A percentile compares a stretch with the other conserved stretches of the same genome.
These are phyloP conservation scores for Acleris cristana DNA, from an alignment of 2,888 invertebrate species.

Conservation along the genomic window DNA sequence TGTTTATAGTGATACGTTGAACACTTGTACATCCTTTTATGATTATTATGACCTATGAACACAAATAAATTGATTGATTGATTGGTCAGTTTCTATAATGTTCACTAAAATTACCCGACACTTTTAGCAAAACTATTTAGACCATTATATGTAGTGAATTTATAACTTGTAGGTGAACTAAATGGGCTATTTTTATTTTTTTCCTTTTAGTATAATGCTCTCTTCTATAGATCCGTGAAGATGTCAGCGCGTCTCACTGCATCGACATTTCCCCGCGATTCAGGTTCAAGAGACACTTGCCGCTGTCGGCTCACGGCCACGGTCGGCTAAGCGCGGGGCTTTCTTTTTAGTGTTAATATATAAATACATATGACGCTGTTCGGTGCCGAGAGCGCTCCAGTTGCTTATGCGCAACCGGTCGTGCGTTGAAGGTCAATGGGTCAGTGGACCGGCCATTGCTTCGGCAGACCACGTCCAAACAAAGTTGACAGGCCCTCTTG, in stretches of 20 bases:
- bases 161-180: too few species aligned
- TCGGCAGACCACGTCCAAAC: slow-evolving; percentile 20
- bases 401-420: slow-evolving; percentile 67
- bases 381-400: slow-evolving; percentile 51
- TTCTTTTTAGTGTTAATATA: slow-evolving; percentile 60
- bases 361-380: slow-evolving; percentile 44
- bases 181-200: too few species aligned
- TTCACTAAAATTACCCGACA: too few species aligned
- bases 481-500: slow-evolving; percentile 9
- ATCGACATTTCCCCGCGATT: slow-evolving; percentile 6
- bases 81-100: too few species aligned
- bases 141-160: too few species aligned
- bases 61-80: too few species aligned
- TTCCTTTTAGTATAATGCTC: too few species aligned
- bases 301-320: slow-evolving; percentile 39
- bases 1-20: too few species aligned
- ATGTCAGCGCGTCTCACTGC: slow-evolving; percentile 8
- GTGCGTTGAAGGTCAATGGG: slow-evolving; percentile 72
- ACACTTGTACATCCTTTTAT: too few species aligned
- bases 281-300: slow-evolving; percentile 18
- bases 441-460: slow-evolving; percentile 60
- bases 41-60: too few species aligned
- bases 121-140: too few species aligned
- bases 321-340: slow-evolving; percentile 43
- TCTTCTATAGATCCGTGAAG: background rate